A percentile compares a stretch with the other conserved stretches of the same genome.
Evolutionary conservation across 1,140 invertebrate species (phyloP).

Genomic region (Uloborus diversus): DNA sequence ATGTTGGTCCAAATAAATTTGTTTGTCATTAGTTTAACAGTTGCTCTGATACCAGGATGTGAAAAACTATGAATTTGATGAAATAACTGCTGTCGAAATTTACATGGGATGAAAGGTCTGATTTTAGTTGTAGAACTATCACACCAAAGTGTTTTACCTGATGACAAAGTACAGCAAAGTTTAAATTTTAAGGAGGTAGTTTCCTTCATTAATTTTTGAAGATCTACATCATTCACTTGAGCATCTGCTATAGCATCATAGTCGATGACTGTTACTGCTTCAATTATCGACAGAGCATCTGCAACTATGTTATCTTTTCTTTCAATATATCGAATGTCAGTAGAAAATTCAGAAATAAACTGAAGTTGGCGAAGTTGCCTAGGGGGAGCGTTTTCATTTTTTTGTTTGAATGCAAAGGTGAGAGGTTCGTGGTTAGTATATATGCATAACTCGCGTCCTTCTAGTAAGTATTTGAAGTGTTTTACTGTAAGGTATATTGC

Average conservation of each 20-base stretch:
- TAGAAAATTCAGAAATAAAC: slow-evolving; percentile 64
- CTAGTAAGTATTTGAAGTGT: slow-evolving; percentile 61
- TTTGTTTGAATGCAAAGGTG: slow-evolving; percentile 58
- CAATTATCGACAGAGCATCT: slow-evolving; percentile 36
- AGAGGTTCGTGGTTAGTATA: slow-evolving; percentile 62
- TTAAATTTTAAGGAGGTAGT: background rate
- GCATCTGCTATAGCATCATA: slow-evolving; percentile 31
- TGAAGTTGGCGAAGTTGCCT: slow-evolving; percentile 60
- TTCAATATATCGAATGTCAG: slow-evolving; percentile 62
- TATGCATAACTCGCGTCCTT: slow-evolving; percentile 61
- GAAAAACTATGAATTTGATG: slow-evolving; percentile 18
- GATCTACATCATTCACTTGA: background rate
- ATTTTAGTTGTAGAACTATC: background rate
- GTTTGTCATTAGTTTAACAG: slow-evolving; percentile 20
- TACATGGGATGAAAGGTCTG: background rate
- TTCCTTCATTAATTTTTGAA: background rate
- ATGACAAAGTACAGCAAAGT: background rate
- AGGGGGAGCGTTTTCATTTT: slow-evolving; percentile 10
- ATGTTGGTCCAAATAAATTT: slow-evolving; percentile 44
- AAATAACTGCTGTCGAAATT: background rate
- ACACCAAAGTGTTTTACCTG: background rate
- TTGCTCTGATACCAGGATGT: slow-evolving; percentile 28
- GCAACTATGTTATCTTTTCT: slow-evolving; percentile 63
- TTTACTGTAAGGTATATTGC: slow-evolving; percentile 60
- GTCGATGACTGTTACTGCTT: background rate